Base-by-base conservation (phyloP, 1,140 invertebrate genomes). In the Anastrepha ludens region DNA sequence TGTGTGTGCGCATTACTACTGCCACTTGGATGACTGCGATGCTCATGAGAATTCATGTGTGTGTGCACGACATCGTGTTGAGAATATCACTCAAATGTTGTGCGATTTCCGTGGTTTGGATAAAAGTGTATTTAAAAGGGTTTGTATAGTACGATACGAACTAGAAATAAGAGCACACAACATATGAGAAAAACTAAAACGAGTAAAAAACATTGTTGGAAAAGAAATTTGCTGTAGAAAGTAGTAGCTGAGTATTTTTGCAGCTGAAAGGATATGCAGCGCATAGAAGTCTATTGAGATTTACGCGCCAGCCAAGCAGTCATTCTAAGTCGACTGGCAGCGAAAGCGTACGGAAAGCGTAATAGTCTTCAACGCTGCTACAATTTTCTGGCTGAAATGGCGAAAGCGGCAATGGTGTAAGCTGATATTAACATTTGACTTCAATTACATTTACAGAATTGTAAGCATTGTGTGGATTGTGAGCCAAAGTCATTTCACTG, bases 341-440 rank as follows among this genome's bases (percentile, higher is more conserved):
- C 15, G 15, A 62, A 55, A 55, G 13, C 13, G 15, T 5, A 5
- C 13, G 15, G n/a, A 9, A 29, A 62, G 60, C 15, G 3, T 6
- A 13, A n/a, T 17, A 62, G 15, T 13, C 60, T 62, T 62, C 60
- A 62, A 62, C 15, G 60, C 15, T 62, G 60, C 60, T 62, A 62
- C 60, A 8, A 62, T 13, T 62, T 62, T 62, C 60, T 62, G 60
- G 8, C 15, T 15, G 13, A 15, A 62, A 62, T 8, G 50, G 11
- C 50, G 50, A 8, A 9, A 17, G 13, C 60, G 15, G n/a, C 60
- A 1, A 62, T 15, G 13, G 13, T 62, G 60, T 62, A 62, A 62
- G 60, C 60, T 62, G 60, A 62, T 62, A 62, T 62, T 62, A 62
- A 62, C 60, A 15, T 62, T 62, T 62, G 60, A 62, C 60, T 62